Evolutionary conservation across 2,797 vertebrate species (phyloP).

Genomic region (Spinus olivaceus): DNA sequence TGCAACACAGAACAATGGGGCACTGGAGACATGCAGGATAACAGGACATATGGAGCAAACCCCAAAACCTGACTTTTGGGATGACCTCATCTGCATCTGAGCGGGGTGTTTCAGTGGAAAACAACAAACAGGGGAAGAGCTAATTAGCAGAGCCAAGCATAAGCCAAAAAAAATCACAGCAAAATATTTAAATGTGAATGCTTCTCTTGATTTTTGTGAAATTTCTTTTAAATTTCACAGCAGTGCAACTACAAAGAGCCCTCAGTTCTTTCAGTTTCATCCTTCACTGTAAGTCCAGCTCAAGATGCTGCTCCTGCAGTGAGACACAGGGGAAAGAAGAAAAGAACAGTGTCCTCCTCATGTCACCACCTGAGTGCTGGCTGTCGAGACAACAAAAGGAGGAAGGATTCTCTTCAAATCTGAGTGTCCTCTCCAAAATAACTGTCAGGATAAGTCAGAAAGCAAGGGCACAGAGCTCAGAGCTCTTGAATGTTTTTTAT

Average conservation of each 20-base stretch:
- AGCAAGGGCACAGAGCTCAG: not conserved
- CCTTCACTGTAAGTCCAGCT: not conserved
- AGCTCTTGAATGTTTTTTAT: not conserved
- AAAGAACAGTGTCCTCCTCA: not conserved
- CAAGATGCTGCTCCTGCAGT: not conserved
- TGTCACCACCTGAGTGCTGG: not conserved
- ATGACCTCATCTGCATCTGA: slow-evolving; percentile 14
- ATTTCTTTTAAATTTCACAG: not conserved
- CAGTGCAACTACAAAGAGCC: not conserved
- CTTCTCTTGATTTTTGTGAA: not conserved
- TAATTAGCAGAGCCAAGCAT: not conserved
- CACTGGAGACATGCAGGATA: not conserved
- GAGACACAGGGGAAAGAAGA: not conserved
- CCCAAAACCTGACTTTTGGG: not conserved
- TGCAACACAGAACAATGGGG: slow-evolving; percentile 1
- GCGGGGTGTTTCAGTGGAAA: not conserved
- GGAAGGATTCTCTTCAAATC: not conserved
- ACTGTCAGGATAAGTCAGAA: not conserved
- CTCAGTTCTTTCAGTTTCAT: not conserved
- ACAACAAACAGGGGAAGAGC: not conserved
- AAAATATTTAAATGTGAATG: not conserved
- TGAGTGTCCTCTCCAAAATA: not conserved
- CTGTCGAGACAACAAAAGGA: not conserved
- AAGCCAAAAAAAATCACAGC: not conserved
- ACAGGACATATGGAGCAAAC: not conserved